These are phyloP conservation scores for Stictonetta naevosa DNA, from an alignment of 2,113 vertebrate species.

Conservation along the genomic window DNA sequence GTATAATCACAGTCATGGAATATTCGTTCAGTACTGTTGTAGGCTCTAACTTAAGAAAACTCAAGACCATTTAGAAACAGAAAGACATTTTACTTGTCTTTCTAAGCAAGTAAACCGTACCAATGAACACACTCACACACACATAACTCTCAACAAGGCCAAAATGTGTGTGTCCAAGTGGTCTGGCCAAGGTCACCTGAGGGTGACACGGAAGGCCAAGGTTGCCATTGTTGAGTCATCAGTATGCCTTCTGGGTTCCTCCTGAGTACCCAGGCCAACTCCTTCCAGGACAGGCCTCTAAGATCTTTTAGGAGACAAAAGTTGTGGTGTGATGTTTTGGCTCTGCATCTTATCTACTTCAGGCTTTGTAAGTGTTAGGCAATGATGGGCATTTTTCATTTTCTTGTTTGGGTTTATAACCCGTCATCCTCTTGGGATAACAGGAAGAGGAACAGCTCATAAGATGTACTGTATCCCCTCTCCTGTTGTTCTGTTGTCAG, in stretches of 20 bases:
- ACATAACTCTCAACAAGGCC: background rate
- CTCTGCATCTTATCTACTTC: background rate
- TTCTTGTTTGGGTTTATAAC: background rate
- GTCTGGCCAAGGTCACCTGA: background rate
- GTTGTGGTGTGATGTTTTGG: background rate
- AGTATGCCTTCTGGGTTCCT: background rate
- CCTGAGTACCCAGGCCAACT: background rate
- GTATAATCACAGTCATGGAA: background rate
- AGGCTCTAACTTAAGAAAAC: background rate
- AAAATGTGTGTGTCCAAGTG: background rate
- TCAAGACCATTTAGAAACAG: background rate
- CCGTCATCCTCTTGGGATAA: background rate
- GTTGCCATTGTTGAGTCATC: background rate
- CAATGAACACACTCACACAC: background rate
- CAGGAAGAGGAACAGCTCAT: background rate
- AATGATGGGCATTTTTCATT: background rate
- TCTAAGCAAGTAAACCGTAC: background rate
- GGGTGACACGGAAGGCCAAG: background rate
- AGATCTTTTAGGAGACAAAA: background rate
- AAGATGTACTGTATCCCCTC: background rate
- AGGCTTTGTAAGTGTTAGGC: fast-evolving
- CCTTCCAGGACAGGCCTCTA: background rate
- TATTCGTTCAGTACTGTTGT: background rate
- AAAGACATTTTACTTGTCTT: background rate
- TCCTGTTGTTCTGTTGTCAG: background rate